These are phyloP conservation scores for Diaphora mendica DNA, from an alignment of 2,888 invertebrate species.

Conservation along the genomic window DNA sequence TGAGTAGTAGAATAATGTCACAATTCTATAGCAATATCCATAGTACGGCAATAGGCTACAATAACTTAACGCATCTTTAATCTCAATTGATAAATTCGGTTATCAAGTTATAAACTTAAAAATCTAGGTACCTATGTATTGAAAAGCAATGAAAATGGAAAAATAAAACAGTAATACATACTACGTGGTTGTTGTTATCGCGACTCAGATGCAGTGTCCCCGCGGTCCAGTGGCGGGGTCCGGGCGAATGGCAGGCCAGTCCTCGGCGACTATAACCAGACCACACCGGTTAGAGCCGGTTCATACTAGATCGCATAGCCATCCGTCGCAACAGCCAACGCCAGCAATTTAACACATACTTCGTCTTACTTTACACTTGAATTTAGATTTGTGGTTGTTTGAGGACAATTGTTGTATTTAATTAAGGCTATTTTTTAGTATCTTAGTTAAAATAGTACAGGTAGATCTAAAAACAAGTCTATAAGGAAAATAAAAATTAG, in stretches of 20 bases:
- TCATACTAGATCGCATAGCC: conserved; percentile 51
- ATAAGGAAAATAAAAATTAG: neutral
- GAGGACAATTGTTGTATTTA: conserved; percentile 6
- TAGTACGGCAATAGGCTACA: neutral
- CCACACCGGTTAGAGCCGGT: conserved; percentile 56
- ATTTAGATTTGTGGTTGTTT: conserved; percentile 12
- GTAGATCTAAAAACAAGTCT: neutral
- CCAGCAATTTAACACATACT: conserved; percentile 48
- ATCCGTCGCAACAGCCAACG: conserved; percentile 50
- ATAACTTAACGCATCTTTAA: neutral
- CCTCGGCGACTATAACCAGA: conserved; percentile 79
- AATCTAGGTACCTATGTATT: neutral
- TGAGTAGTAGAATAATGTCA: neutral
- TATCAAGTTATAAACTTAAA: neutral
- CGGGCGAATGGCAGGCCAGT: conserved; percentile 78
- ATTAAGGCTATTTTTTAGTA: neutral
- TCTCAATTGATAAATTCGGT: neutral
- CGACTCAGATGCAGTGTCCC: conserved; percentile 58
- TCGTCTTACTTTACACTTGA: conserved; percentile 27
- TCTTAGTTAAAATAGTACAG: neutral
- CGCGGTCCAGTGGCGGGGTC: conserved; percentile 69
- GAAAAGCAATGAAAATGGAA: neutral
- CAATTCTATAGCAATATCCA: neutral
- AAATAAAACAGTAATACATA: conserved; percentile 62
- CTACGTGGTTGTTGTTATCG: conserved; percentile 74